Evolutionary conservation across 2,797 vertebrate species (phyloP), one percentile per base, ranked within the genome.

Genomic region (Staurois parvus): DNA sequence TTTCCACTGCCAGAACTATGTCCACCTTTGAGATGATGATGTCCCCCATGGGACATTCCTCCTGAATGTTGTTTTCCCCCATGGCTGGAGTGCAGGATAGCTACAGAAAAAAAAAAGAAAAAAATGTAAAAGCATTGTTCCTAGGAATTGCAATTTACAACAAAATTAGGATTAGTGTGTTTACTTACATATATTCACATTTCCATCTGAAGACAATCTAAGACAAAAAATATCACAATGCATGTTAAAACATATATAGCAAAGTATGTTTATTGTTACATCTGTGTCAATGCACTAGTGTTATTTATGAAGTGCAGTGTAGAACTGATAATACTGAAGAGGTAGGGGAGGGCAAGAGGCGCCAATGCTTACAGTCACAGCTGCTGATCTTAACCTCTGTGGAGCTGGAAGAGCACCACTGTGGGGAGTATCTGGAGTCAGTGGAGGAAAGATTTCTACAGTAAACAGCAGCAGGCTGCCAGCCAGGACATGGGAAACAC

Each of bases 161-260:
- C 8, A 19, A 45, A 45, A 3, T 2, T 34, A 3, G 2, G 3
- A 59, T 59, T 59, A 59, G 21, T 59, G 8, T 24, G 6, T 72
- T 66, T 37, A 81, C 79, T 81, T 73, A 81, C 79, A 72, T 7
- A 81, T 37, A 59, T 72, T 81, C 7, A 81, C 79, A 72, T 69
- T 40, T 1, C 17, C 79, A 59, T 73, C 68, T 17, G 45, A 81
- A 73, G 48, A 32, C 79, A 81, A 28, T 40, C 79, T 81, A 52
- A 21, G 75, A 82, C 1, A 73, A 81, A 73, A 81, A 81, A 26
- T 21, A 70, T 59, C 1, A 59, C 7, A n/a, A 59, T 59, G 21
- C n/a, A 59, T 7, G 19, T 59, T 59, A 4, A 10, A 9, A 37
- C 37, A 37, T 37, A 37, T 10, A 37, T 37, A 8, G 37, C 37